Percentiles rank a stretch among this genome's conserved stretches.
Conservation (phyloP, 2,113 vertebrate species). For the Microcebus jonahi region DNA sequence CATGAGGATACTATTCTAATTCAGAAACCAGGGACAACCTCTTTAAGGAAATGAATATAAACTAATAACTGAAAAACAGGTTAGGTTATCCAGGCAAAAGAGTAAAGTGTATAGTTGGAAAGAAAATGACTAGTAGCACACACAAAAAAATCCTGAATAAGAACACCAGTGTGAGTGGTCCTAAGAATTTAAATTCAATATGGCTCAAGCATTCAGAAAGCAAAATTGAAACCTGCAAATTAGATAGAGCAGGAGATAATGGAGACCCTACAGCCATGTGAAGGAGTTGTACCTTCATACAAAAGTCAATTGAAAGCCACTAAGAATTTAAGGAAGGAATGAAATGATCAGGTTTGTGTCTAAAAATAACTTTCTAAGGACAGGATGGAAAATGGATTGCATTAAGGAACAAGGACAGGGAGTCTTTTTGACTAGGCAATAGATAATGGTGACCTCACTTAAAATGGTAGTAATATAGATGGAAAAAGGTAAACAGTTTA, state of each 20-base stretch:
- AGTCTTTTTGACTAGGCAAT: background rate
- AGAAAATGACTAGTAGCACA: background rate
- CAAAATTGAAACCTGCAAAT: conserved; percentile 15
- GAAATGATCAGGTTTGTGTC: background rate
- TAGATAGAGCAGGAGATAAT: background rate
- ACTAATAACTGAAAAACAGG: background rate
- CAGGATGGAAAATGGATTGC: background rate
- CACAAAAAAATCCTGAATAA: background rate
- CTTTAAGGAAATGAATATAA: background rate
- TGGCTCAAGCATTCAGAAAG: background rate
- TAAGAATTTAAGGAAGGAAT: background rate
- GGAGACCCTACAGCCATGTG: background rate
- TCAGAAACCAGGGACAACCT: background rate
- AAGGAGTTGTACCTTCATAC: background rate
- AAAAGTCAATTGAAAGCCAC: background rate
- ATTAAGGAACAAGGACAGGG: background rate
- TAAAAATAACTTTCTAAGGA: background rate
- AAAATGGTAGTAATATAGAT: background rate
- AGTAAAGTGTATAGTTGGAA: background rate
- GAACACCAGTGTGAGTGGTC: background rate
- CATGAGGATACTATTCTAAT: background rate
- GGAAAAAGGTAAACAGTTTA: background rate
- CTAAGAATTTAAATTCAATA: conserved; percentile 15
- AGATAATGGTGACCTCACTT: background rate
- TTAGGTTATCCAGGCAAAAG: background rate